Conservation (phyloP, 1,140 invertebrate genomes). For the Pollicipes pollicipes region DNA sequence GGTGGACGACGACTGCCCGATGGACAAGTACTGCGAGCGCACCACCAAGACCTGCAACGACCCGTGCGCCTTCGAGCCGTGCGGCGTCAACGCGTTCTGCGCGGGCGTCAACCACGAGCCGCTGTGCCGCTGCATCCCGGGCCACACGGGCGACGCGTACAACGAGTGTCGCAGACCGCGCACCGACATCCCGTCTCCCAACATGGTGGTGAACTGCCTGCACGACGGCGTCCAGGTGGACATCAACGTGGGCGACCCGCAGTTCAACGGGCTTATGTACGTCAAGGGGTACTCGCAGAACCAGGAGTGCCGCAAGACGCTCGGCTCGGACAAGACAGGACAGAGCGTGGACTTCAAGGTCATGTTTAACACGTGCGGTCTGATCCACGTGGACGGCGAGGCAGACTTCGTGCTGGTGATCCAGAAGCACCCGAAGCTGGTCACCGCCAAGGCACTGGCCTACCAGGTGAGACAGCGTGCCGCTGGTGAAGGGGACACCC, state of each 20-base stretch:
- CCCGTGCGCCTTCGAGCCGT: slow-evolving; percentile 53
- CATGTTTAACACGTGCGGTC: slow-evolving; percentile 71
- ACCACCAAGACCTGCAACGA: slow-evolving; percentile 49
- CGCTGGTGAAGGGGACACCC: too few species aligned
- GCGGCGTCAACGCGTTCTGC: slow-evolving; percentile 58
- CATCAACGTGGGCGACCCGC: slow-evolving; percentile 50
- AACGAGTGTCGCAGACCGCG: slow-evolving; percentile 30
- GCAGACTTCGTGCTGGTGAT: slow-evolving; percentile 83
- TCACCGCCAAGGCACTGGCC: slow-evolving; percentile 84
- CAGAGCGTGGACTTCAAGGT: slow-evolving; percentile 60
- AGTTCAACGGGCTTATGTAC: slow-evolving; percentile 78
- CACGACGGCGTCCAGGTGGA: slow-evolving; percentile 80
- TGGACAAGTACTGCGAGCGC: slow-evolving; percentile 50
- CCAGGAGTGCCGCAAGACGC: slow-evolving; percentile 61
- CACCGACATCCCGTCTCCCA: slow-evolving; percentile 65
- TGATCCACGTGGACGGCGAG: slow-evolving; percentile 69
- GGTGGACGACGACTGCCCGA: slow-evolving; percentile 52
- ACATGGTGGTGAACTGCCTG: slow-evolving; percentile 69
- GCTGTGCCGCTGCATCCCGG: slow-evolving; percentile 51
- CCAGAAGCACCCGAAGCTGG: slow-evolving; percentile 83
- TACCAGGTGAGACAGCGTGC: slow-evolving; percentile 92
- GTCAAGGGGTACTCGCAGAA: slow-evolving; percentile 89
- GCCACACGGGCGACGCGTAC: slow-evolving; percentile 45
- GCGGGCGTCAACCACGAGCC: slow-evolving; percentile 57
- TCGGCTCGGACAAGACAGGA: slow-evolving; percentile 40